Evolutionary conservation across 2,113 vertebrate genomes (phyloP), one percentile per base, ranked within the genome.

Genomic region (Lates calcarifer): DNA sequence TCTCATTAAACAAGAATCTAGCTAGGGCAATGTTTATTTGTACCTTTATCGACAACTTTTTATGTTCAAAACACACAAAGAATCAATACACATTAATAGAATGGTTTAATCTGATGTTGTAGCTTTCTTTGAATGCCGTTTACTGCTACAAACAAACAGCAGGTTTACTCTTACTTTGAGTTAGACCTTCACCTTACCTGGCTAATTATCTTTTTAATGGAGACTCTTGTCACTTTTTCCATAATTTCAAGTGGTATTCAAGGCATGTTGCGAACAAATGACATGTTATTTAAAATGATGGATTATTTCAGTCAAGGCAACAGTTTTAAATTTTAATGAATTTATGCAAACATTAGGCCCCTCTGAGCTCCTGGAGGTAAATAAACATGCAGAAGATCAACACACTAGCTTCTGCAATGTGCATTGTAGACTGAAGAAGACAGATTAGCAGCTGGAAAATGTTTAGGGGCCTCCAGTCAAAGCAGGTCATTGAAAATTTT

Each of bases 401-500:
- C n/a, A 58, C 60, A 47, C 20, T 18, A 35, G 20, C 35, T 29
- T 81, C 26, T 61, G 24, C 62, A 74, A 79, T 68, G 66, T 79
- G 7, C 80, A 62, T 37, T 43, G 60, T 47, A 57, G 57, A 76
- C 55, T 75, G 79, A 87, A 76, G 63, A 71, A 69, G 51, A 83
- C 56, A 83, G 56, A 85, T 89, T 64, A 84, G 14, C 70, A 66
- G 73, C 20, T 43, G 7, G 51, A 70, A 76, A 82, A 77, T 79
- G 63, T 74, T 66, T 33, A 84, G 82, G 71, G 60, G 66, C 73
- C 67, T 75, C 12, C n/a, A 81, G 72, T 81, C 29, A 39, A 79
- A 85, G 47, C 64, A 84, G 76, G 73, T 86, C 71, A 80, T 63
- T 73, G 56, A 89, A 81, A 73, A 83, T 64, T 75, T 26, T 85